These are phyloP conservation scores for Celastrina argiolus DNA, from an alignment of 2,888 invertebrate species.

Conservation along the genomic window DNA sequence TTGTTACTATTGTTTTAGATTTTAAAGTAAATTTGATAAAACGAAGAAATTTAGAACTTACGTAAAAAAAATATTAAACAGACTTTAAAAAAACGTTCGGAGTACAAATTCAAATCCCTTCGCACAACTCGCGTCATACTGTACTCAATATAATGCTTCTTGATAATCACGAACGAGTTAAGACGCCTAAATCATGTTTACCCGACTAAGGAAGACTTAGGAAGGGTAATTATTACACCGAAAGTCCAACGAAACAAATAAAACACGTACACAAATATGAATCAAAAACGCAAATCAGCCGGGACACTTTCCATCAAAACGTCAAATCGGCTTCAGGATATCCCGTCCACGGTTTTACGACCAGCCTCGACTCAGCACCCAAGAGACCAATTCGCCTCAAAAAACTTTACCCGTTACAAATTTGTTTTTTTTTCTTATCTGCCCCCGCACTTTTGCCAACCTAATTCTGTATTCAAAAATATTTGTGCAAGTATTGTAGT, in stretches of 20 bases:
- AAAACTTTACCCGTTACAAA: conserved; percentile 79
- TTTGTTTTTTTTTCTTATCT: conserved; percentile 77
- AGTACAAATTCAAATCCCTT: too few relatives aligned
- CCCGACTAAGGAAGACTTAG: too few relatives aligned
- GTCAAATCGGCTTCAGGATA: conserved; percentile 77
- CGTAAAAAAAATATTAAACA: too few relatives aligned
- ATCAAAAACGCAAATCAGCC: conserved; percentile 71
- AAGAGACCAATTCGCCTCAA: conserved; percentile 76
- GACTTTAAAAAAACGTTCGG: too few relatives aligned
- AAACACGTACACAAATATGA: conserved; percentile 60
- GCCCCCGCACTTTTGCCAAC: conserved; percentile 76
- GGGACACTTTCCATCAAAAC: conserved; percentile 75
- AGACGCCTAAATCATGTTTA: too few relatives aligned
- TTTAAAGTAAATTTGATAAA: too few relatives aligned
- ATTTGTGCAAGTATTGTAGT: conserved; percentile 77
- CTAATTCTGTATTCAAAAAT: conserved; percentile 79
- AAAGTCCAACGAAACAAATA: background rate
- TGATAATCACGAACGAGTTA: too few relatives aligned
- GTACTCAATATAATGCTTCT: too few relatives aligned
- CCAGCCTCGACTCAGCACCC: conserved; percentile 78
- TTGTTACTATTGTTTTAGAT: too few relatives aligned
- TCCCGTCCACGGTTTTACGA: conserved; percentile 78
- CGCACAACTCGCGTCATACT: too few relatives aligned
- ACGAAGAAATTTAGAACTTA: too few relatives aligned
- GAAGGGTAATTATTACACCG: background rate